phyloP scores from a whole-genome alignment of 2,113 vertebrate species.

The Mesoclemmys tuberculata region DNA sequence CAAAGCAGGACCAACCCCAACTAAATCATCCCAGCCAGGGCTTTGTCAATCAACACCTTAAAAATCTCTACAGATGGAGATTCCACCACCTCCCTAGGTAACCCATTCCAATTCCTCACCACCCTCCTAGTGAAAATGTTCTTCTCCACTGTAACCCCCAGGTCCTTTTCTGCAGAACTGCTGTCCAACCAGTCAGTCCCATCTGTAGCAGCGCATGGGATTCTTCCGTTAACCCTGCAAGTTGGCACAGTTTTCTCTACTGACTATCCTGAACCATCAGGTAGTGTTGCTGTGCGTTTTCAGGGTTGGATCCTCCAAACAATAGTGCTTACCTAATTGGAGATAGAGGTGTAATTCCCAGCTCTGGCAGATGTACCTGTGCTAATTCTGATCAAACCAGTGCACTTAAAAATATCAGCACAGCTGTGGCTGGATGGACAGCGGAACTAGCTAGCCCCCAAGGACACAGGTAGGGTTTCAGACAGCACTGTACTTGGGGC shows the following conservation, averaged over 20 bases:
- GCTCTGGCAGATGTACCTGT: neutral
- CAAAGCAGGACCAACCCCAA: too few relatives aligned
- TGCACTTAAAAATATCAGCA: neutral
- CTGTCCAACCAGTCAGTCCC: too few relatives aligned
- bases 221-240: neutral
- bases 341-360: neutral
- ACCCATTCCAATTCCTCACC: too few relatives aligned
- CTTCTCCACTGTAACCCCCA: too few relatives aligned
- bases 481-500: neutral
- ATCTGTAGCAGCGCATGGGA: too few relatives aligned
- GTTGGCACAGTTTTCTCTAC: neutral
- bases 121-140: too few relatives aligned
- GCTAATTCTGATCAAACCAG: neutral
- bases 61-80: too few relatives aligned
- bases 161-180: too few relatives aligned
- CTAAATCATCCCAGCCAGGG: too few relatives aligned
- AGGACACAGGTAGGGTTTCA: neutral
- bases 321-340: neutral
- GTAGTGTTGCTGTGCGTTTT: neutral
- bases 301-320: neutral
- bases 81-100: too few relatives aligned
- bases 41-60: too few relatives aligned
- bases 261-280: neutral
- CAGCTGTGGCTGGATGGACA: neutral
- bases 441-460: neutral